Evolutionary conservation across 2,888 invertebrate genomes (phyloP).

Genomic region (Sphecodes monilicornis): DNA sequence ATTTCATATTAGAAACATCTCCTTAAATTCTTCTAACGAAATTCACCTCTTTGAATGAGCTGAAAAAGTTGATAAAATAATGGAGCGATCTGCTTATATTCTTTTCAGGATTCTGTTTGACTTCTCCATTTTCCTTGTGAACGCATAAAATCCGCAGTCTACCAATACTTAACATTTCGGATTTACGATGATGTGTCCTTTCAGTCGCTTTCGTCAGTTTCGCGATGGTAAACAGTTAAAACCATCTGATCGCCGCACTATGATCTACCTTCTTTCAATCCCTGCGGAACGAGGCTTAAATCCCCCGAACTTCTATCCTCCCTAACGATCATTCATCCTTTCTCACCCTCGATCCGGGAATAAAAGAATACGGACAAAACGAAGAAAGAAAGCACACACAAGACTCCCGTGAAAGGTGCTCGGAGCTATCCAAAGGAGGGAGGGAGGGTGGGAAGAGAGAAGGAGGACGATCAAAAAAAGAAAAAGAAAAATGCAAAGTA

Average conservation of each 20-base stretch:
- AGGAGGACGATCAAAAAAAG: not conserved
- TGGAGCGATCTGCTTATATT: too few relatives aligned
- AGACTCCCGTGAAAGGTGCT: not conserved
- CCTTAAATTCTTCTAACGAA: too few relatives aligned
- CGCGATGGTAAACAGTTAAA: slow-evolving; percentile 23
- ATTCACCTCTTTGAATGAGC: too few relatives aligned
- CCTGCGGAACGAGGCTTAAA: slow-evolving; percentile 45
- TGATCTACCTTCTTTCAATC: slow-evolving; percentile 54
- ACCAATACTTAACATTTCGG: not conserved
- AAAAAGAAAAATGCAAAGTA: not conserved
- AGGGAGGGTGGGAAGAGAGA: not conserved
- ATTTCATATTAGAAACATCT: too few relatives aligned
- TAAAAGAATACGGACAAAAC: slow-evolving; percentile 50
- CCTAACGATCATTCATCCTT: slow-evolving; percentile 67
- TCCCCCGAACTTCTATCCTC: slow-evolving; percentile 39
- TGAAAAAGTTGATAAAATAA: too few relatives aligned
- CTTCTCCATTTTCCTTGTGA: too few relatives aligned
- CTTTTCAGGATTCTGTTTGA: too few relatives aligned
- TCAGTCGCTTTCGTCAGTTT: not conserved
- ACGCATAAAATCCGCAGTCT: too few relatives aligned
- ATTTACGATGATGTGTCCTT: not conserved
- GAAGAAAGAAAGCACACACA: slow-evolving; percentile 32
- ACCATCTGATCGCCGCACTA: not conserved
- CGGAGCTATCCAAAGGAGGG: not conserved
- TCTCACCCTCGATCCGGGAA: slow-evolving; percentile 61